Percentiles rank a stretch among this genome's conserved stretches.
Evolutionary conservation across 1,140 invertebrate genomes (phyloP).

Genomic region (Musca domestica): DNA sequence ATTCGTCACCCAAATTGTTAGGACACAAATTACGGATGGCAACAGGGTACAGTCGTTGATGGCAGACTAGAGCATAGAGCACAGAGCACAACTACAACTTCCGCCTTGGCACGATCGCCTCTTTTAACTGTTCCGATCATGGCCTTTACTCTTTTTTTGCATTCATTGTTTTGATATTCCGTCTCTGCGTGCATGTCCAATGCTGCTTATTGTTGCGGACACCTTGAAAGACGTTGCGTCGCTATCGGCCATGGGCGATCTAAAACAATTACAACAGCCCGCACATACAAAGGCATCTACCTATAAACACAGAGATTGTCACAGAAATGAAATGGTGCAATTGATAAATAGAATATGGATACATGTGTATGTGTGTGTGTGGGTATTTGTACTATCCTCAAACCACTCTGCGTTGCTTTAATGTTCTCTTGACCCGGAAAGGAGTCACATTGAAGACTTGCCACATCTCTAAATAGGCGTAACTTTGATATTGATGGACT

Average conservation of each 20-base stretch:
- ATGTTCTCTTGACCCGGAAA: too few species aligned
- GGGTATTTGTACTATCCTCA: too few species aligned
- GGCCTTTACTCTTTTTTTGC: neutral
- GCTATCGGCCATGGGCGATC: neutral
- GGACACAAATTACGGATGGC: constrained; percentile 17
- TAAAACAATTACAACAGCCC: neutral
- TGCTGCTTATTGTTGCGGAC: constrained; percentile 11
- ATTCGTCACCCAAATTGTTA: constrained; percentile 22
- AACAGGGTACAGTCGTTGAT: constrained; percentile 19
- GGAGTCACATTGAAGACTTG: neutral
- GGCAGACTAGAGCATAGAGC: neutral
- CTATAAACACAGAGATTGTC: neutral
- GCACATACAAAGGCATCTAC: neutral
- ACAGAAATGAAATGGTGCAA: too few species aligned
- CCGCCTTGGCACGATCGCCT: constrained; percentile 11
- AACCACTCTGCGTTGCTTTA: too few species aligned
- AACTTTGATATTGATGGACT: constrained; percentile 14
- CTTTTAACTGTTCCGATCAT: neutral
- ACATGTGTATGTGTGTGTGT: too few species aligned
- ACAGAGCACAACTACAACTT: neutral
- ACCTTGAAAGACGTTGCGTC: constrained; percentile 1
- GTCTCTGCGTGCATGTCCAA: neutral
- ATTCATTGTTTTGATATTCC: neutral
- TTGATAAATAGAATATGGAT: too few species aligned
- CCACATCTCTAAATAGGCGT: constrained; percentile 11